Evolutionary conservation across 2,797 vertebrate genomes (phyloP), one percentile per base, ranked within the genome.

Genomic region (Artibeus lituratus): DNA sequence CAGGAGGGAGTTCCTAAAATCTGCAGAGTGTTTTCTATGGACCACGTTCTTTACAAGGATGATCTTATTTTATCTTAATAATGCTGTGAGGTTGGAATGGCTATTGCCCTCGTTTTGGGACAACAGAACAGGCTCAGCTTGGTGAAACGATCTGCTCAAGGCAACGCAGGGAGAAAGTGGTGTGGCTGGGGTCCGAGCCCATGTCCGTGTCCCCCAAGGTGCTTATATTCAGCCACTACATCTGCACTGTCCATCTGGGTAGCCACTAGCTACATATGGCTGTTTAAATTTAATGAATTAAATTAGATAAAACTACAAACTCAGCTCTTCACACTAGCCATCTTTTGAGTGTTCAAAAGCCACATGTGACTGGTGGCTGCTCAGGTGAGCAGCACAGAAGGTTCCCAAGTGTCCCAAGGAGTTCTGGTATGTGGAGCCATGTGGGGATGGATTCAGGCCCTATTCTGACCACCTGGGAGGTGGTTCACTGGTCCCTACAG

Each of bases 321-420:
- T 22, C 24, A n/a, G 18, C 16, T 32, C 35, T 67, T 26, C 7
- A 10, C 51, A 10, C 51, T 29, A 47, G 35, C 14, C 35, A 37
- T 14, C 19, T 47, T 29, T 24, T n/a, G 8, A 65, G 39, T 3
- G 73, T 39, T 42, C 65, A 7, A 18, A 49, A 42, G 35, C 53
- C 19, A 24, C 9, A 1, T 2, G 69, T 22, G 42, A 39, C 21
- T 9, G 70, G 37, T 2, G 19, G 42, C 67, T 37, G 22, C 4
- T 16, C 0, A 0, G 0, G 7, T 10, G 11, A 70, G 24, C 35
- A 37, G 29, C 2, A 37, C 1, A 1, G 14, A 18, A 19, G 2
- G 0, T 32, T 11, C 14, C 11, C 0, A 0, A 0, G 26, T 0
- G 3, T 8, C 37, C 26, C 32, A 0, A 8, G 3, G 70, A 10